Base-by-base conservation (phyloP, 2,113 vertebrate genomes). In the Megaleporinus macrocephalus region DNA sequence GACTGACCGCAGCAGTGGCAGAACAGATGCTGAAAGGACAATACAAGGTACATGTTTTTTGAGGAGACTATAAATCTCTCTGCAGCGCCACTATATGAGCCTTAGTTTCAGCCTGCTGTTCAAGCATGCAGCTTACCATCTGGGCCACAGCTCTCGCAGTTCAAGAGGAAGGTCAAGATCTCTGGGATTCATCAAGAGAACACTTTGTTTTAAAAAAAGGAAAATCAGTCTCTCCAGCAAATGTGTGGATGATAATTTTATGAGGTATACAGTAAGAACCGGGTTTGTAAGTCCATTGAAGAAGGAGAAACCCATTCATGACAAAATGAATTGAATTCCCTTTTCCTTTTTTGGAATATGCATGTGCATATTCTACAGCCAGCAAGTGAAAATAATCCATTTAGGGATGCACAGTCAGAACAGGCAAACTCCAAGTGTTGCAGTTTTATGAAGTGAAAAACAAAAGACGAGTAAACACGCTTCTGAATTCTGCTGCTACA, bases 21-120 rank as follows among this genome's bases (percentile, higher is more conserved):
- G 98, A 98, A 97, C 98, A 98, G 98, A 99, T 98, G 97, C 98
- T 96, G 98, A 99, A 96, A 99, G 98, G 97, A 98, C 98, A 98
- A 98, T 99, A 99, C 98, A 99, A 99, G 98, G 97, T 99, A 98
- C 94, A 95, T 95, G 95, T 95, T 94, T 95, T 94, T 95, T 95
- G 95, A 97, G 95, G 95, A 95, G 95, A 95, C 96, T 93, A 98
- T 98, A 98, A 98, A 99, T 97, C 96, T 98, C 89, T 89, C 86
- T 90, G 86, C 87, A 86, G 88, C 86, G 87, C 83, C 89, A 85
- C 76, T 90, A 89, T 96, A 95, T 95, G 95, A 97, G 95, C 95
- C 96, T 97, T 95, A 95, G 94, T 96, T 95, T 93, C 93, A 94
- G 95, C 94, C 95, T 95, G 96, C 95, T 97, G 97, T 96, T 97